Conservation (phyloP, 2,797 vertebrate genomes). For the Rhynchotus rufescens region DNA sequence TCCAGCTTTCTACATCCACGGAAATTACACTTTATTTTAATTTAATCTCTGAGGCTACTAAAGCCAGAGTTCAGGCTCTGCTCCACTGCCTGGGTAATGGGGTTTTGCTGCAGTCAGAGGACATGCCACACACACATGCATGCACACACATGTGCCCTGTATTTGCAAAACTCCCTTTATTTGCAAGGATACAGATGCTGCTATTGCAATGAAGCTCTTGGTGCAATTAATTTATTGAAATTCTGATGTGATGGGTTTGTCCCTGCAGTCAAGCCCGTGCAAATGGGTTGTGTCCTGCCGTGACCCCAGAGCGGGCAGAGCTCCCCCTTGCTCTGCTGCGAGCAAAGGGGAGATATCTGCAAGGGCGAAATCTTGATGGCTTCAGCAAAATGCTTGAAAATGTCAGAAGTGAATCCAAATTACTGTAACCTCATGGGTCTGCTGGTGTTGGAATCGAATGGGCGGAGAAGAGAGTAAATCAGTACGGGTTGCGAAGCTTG, state of each 20-base stretch:
- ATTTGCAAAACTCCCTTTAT: neutral
- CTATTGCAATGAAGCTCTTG: neutral
- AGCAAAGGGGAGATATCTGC: neutral
- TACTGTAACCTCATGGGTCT: accelerated
- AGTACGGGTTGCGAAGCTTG: conserved; percentile 1
- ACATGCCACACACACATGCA: neutral
- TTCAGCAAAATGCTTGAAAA: neutral
- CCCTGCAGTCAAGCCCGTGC: accelerated
- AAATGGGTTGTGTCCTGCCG: too few relatives aligned
- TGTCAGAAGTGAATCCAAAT: neutral
- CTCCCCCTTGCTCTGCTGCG: neutral
- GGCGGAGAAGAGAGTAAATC: conserved; percentile 28
- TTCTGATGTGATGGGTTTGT: neutral
- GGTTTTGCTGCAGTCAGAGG: neutral
- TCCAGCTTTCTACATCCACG: neutral
- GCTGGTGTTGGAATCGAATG: neutral
- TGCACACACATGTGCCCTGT: too few relatives aligned
- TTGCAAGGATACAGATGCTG: conserved; percentile 24
- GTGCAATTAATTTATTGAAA: neutral
- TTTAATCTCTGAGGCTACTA: neutral
- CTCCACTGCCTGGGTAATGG: neutral
- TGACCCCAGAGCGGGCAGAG: neutral
- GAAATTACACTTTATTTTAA: neutral
- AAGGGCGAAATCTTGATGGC: neutral
- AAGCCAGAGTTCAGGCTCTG: neutral